Percentiles rank a stretch among this genome's conserved stretches.
These are phyloP conservation scores for Dendroctonus ponderosae DNA, from an alignment of 1,140 invertebrate genomes.

Conservation along the genomic window DNA sequence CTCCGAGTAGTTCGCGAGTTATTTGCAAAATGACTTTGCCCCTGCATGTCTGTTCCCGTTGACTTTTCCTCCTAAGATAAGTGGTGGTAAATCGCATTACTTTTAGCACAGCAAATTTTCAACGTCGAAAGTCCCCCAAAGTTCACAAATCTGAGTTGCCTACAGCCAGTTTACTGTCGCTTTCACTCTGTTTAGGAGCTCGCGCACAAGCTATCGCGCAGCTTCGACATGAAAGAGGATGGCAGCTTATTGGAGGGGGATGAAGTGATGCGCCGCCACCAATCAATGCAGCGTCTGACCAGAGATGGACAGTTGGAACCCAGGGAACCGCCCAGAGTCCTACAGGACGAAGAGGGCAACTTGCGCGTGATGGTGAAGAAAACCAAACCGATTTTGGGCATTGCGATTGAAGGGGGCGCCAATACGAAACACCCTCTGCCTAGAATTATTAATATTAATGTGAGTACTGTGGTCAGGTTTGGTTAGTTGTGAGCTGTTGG, in stretches of 20 bases:
- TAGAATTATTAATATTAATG: constrained; percentile 94
- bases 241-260: constrained; percentile 68
- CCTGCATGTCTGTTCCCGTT: too few relatives aligned
- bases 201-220: constrained; percentile 77
- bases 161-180: too few relatives aligned
- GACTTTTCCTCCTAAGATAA: too few relatives aligned
- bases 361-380: constrained; percentile 84
- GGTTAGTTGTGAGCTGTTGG: too few relatives aligned
- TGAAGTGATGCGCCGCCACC: constrained; percentile 59
- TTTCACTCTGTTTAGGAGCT: constrained; percentile 61
- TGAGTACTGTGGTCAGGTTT: too few relatives aligned
- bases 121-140: too few relatives aligned
- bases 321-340: constrained; percentile 57
- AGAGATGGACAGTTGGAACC: constrained; percentile 55
- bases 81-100: too few relatives aligned
- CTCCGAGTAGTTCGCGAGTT: too few relatives aligned
- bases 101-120: too few relatives aligned
- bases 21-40: too few relatives aligned
- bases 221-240: constrained; percentile 84
- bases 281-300: constrained; percentile 68
- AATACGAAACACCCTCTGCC: constrained; percentile 93
- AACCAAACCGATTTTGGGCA: constrained; percentile 89
- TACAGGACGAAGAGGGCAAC: constrained; percentile 81
- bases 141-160: too few relatives aligned
- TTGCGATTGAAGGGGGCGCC: constrained; percentile 94